Evolutionary conservation across 2,113 vertebrate genomes (phyloP).

Genomic region (Dasypus novemcinctus): DNA sequence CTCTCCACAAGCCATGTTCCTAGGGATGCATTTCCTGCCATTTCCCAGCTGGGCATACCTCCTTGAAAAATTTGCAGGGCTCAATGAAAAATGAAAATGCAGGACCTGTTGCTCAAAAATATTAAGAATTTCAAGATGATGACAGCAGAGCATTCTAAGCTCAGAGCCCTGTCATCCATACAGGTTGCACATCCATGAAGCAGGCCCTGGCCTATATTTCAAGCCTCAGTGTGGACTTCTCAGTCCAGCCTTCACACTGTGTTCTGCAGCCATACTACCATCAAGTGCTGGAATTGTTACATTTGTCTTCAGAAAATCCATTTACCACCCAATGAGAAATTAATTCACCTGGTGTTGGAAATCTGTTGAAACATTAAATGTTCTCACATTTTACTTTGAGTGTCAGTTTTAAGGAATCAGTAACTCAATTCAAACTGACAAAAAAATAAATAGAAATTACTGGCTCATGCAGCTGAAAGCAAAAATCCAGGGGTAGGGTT

Average conservation of each 20-base stretch:
- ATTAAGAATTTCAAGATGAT: background rate
- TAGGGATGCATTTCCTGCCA: background rate
- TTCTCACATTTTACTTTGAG: background rate
- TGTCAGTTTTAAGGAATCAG: background rate
- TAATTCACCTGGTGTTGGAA: background rate
- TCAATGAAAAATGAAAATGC: background rate
- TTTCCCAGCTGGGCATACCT: background rate
- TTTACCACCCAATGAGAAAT: background rate
- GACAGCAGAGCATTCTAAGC: background rate
- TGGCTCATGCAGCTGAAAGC: background rate
- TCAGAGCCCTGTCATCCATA: background rate
- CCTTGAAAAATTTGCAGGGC: background rate
- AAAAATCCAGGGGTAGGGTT: background rate
- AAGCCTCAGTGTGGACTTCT: background rate
- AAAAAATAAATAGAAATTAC: background rate
- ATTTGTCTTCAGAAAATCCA: background rate
- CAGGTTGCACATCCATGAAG: background rate
- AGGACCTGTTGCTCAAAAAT: background rate
- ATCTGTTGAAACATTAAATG: background rate
- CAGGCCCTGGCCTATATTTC: no score
- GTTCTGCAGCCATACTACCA: background rate
- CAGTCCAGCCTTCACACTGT: background rate
- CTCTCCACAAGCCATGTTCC: background rate
- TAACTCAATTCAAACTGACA: background rate
- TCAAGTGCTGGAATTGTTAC: background rate